phyloP scores from a whole-genome alignment of 1,140 invertebrate genomes.

The Eumeta japonica region DNA sequence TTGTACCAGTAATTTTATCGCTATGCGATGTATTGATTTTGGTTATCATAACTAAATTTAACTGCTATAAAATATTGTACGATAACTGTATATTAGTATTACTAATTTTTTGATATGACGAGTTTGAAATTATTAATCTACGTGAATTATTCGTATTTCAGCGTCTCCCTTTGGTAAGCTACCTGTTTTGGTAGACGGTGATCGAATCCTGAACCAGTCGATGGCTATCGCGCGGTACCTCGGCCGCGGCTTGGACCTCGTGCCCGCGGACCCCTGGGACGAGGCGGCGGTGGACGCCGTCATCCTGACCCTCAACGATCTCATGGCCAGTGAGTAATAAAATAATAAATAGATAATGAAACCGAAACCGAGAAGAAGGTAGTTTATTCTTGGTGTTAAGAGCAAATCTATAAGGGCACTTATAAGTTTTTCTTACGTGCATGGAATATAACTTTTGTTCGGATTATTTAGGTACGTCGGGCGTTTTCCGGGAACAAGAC shows the following conservation, averaged over 20 bases:
- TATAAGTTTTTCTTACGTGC: conserved; percentile 17
- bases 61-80: too few species aligned
- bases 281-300: conserved; percentile 25
- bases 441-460: conserved; percentile 16
- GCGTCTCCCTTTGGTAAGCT: conserved; percentile 13
- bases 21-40: too few species aligned
- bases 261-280: background rate
- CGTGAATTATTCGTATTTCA: too few species aligned
- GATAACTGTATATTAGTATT: too few species aligned
- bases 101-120: conserved; percentile 37
- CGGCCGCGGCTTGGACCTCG: background rate
- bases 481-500: too few species aligned
- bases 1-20: conserved; percentile 35
- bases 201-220: background rate
- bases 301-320: conserved; percentile 37
- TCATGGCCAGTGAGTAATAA: conserved; percentile 29
- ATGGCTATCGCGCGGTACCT: background rate
- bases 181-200: background rate
- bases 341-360: too few species aligned
- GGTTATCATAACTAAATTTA: too few species aligned
- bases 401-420: background rate
- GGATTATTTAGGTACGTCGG: conserved; percentile 21
- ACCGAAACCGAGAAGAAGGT: too few species aligned
- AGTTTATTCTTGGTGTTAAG: too few species aligned
- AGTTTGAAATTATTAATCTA: too few species aligned